These are phyloP conservation scores for Hystrix brachyura DNA, from an alignment of 2,113 vertebrate species.

Conservation along the genomic window DNA sequence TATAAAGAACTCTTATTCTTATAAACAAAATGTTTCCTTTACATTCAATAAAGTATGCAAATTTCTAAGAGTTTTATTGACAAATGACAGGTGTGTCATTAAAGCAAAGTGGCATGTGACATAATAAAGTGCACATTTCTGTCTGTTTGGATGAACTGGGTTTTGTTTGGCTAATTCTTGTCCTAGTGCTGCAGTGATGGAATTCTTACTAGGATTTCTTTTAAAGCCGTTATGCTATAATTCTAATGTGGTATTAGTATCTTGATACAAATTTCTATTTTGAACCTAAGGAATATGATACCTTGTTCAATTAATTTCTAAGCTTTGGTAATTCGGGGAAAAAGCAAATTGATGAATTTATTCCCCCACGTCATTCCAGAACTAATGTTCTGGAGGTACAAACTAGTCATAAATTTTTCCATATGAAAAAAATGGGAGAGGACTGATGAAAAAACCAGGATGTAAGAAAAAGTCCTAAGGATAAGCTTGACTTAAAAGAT, in stretches of 20 bases:
- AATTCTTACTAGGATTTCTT: neutral
- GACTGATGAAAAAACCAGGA: neutral
- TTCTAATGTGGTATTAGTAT: neutral
- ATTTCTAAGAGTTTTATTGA: neutral
- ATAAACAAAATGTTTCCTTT: neutral
- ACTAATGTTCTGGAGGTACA: neutral
- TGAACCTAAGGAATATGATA: neutral
- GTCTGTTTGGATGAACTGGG: neutral
- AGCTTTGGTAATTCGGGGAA: neutral
- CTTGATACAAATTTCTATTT: neutral
- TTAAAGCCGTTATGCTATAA: neutral
- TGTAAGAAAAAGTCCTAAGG: neutral
- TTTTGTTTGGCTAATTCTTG: neutral
- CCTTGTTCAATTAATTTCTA: neutral
- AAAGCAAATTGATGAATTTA: neutral
- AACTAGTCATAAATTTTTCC: constrained; percentile 1
- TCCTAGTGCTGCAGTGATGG: neutral
- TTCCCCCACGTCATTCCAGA: neutral
- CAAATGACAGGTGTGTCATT: neutral
- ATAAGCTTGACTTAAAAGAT: neutral
- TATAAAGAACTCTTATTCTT: neutral
- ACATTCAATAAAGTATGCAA: neutral
- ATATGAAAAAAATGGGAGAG: neutral
- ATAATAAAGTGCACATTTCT: neutral
- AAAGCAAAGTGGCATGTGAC: neutral